Evolutionary conservation across 2,797 vertebrate species (phyloP).

Genomic region (Sebastes trivittatus): DNA sequence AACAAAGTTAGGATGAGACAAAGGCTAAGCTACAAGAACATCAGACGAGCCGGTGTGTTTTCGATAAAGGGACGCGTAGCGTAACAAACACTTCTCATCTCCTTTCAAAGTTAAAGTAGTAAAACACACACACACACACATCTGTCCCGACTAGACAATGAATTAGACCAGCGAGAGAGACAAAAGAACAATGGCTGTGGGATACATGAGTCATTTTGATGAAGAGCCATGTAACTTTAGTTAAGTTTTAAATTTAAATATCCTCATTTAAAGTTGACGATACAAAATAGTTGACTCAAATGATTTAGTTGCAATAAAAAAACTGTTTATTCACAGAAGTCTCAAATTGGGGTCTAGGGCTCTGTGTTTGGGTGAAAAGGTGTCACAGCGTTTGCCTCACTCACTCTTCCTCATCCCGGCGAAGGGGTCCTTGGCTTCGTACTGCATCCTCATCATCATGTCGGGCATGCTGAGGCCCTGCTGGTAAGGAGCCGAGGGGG

Average conservation of each 20-base stretch:
- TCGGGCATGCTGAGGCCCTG: slow-evolving; percentile 90
- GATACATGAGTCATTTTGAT: slow-evolving; percentile 23
- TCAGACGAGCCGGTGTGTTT: slow-evolving; percentile 73
- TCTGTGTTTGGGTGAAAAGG: background rate
- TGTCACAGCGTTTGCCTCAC: slow-evolving; percentile 49
- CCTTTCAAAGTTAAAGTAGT: slow-evolving; percentile 48
- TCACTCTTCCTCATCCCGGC: slow-evolving; percentile 97
- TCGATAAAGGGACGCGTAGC: slow-evolving; percentile 59
- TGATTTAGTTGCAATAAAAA: background rate
- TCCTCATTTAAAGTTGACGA: background rate
- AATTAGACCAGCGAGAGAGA: slow-evolving; percentile 41
- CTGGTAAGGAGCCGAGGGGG: slow-evolving; percentile 91
- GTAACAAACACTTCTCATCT: slow-evolving; percentile 57
- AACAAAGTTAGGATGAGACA: slow-evolving; percentile 73
- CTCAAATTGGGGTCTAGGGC: background rate
- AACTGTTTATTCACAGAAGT: background rate
- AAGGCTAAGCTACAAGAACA: slow-evolving; percentile 67
- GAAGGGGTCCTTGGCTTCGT: slow-evolving; percentile 96
- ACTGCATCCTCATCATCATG: slow-evolving; percentile 97
- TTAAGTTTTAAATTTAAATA: slow-evolving; percentile 1
- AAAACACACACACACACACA: slow-evolving; percentile 44
- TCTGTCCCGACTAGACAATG: slow-evolving; percentile 57
- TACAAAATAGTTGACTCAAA: background rate
- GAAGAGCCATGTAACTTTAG: slow-evolving; percentile 7
- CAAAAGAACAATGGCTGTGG: slow-evolving; percentile 32